Evolutionary conservation across 2,113 vertebrate species (phyloP), one percentile per base, ranked within the genome.

Genomic region (Pantherophis guttatus): DNA sequence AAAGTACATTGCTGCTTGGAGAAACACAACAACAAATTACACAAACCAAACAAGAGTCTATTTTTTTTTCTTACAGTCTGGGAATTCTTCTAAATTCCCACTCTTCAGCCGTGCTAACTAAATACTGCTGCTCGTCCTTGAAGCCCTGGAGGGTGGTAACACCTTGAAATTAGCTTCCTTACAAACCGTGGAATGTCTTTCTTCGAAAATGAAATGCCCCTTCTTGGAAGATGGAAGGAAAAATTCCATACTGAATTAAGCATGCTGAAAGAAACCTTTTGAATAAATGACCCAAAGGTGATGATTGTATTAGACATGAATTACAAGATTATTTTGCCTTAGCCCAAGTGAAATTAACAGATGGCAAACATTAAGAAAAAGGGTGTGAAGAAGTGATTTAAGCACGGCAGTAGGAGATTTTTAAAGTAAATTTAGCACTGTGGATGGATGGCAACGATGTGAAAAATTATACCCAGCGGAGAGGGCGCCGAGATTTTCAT

Each of bases 111-210:
- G 1, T 29, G 57, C 15, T 93, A 57, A 90, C 26, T 94, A 90
- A 81, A 96, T 87, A 94, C 70, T 7, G 44, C 92, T 88, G 91
- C 90, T 89, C 53, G 86, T 92, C 91, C 88, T 52, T 54, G 90
- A 92, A 87, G 48, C 57, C 62, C 65, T 13, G 92, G 86, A 93
- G 91, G 87, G 94, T 94, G 92, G 90, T 96, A 95, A 94, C 92
- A 96, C 88, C 86, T 93, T 94, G 93, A 95, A 94, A 94, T 95
- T 55, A 92, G 93, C 70, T 95, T 95, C 93, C 21, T 81, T 94
- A 86, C 59, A 95, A 85, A 93, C 91, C 94, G 91, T 94, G 87
- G 95, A 94, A 90, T 59, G 33, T 23, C 89, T 93, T 94, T 95
- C 57, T 48, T 92, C 57, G 91, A 94, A 95, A 94, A 94, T 92